A percentile compares a stretch with the other conserved stretches of the same genome.
Evolutionary conservation across 2,888 invertebrate species (phyloP).

Genomic region (Salticus scenicus): DNA sequence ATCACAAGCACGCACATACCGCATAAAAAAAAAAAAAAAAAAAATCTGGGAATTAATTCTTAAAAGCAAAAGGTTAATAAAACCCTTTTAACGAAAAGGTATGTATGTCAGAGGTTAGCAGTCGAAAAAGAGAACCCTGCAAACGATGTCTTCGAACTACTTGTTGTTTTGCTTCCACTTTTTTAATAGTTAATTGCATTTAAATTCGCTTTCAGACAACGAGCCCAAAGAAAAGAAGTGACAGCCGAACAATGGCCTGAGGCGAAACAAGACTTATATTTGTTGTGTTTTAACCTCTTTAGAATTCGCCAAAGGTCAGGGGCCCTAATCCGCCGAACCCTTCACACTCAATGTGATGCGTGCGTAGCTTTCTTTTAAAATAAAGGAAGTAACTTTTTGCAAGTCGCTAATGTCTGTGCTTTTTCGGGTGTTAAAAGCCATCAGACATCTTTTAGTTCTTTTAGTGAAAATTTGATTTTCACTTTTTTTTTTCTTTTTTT

Average conservation of each 20-base stretch:
- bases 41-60: too few species aligned
- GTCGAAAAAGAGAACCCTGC: background rate
- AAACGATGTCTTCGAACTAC: background rate
- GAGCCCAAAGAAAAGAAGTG: background rate
- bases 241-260: background rate
- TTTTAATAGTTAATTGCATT: slow-evolving; percentile 1
- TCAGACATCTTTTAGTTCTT: slow-evolving; percentile 4
- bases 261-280: background rate
- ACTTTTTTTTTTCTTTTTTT: background rate
- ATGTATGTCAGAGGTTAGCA: background rate
- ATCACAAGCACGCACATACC: too few species aligned
- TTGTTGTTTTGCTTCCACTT: background rate
- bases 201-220: background rate
- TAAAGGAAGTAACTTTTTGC: slow-evolving; percentile 13
- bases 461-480: background rate
- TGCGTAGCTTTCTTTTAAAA: background rate
- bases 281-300: background rate
- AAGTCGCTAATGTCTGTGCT: slow-evolving; percentile 9
- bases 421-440: slow-evolving; percentile 15
- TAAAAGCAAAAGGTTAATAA: too few species aligned
- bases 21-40: too few species aligned
- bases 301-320: background rate
- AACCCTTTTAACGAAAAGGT: background rate
- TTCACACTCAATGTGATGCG: background rate
- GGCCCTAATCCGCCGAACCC: background rate